Percentiles rank a stretch among this genome's conserved stretches.
Evolutionary conservation across 2,797 vertebrate genomes (phyloP).

Genomic region (Darevskia nairensis): DNA sequence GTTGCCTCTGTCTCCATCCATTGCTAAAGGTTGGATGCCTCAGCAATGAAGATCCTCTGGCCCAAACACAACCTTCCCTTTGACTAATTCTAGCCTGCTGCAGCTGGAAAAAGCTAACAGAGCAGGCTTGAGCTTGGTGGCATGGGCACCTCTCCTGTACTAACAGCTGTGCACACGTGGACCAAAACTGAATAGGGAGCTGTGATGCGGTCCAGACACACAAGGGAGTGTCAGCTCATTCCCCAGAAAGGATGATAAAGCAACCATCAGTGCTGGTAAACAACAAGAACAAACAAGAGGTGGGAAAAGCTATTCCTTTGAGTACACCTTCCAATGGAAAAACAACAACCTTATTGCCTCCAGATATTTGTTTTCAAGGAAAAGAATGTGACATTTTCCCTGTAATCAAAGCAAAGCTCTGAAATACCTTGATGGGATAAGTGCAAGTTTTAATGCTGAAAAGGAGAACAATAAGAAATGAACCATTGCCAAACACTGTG

Average conservation of each 20-base stretch:
- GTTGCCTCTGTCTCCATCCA: neutral
- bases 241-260: neutral
- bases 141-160: constrained; percentile 13
- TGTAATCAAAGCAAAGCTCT: neutral
- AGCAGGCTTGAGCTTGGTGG: neutral
- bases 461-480: neutral
- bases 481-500: neutral
- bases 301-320: neutral
- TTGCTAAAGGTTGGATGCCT: neutral
- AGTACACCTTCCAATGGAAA: neutral
- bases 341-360: neutral
- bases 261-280: neutral
- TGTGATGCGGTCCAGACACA: constrained; percentile 9
- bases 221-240: neutral
- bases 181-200: neutral
- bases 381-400: neutral
- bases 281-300: constrained; percentile 3
- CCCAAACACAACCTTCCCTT: neutral
- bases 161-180: neutral
- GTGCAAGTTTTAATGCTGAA: neutral
- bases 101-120: neutral
- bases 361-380: neutral
- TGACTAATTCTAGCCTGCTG: neutral
- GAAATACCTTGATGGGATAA: neutral
- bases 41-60: neutral